These are phyloP conservation scores for Gibbula magus DNA, from an alignment of 2,888 invertebrate species.

Conservation along the genomic window DNA sequence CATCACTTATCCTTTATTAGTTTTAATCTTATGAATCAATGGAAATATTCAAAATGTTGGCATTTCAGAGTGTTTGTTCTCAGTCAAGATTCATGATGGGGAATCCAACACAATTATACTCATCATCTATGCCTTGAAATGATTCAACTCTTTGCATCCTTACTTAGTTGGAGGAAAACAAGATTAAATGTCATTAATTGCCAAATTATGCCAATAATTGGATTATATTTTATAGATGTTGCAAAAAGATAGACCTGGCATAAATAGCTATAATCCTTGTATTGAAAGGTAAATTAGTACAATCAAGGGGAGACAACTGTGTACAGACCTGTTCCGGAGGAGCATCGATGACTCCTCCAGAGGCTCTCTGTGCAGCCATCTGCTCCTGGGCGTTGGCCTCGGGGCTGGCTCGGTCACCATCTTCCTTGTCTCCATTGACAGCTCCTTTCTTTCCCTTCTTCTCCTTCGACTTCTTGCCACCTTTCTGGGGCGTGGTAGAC, in stretches of 20 bases:
- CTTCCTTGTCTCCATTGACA: constrained; percentile 29
- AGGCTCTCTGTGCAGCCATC: constrained; percentile 67
- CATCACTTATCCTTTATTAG: too few species aligned
- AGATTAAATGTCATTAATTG: too few species aligned
- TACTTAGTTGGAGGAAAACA: too few species aligned
- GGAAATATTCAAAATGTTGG: not conserved
- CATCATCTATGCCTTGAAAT: constrained; percentile 22
- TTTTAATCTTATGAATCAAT: too few species aligned
- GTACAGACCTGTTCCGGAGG: constrained; percentile 55
- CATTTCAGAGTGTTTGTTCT: constrained; percentile 30
- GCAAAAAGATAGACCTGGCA: too few species aligned
- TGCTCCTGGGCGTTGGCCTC: constrained; percentile 68
- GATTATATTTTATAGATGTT: too few species aligned
- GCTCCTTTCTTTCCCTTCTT: constrained; percentile 34
- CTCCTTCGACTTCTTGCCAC: constrained; percentile 45
- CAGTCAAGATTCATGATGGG: constrained; percentile 38
- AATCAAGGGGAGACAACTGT: not conserved
- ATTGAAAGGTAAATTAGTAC: too few species aligned
- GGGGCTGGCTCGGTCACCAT: constrained; percentile 52
- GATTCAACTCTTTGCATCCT: too few species aligned
- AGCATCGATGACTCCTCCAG: constrained; percentile 61
- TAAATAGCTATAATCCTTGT: too few species aligned
- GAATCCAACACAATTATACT: constrained; percentile 40
- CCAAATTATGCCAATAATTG: too few species aligned
- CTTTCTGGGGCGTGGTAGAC: constrained; percentile 39